Conservation (phyloP, 1,140 invertebrate genomes). For the Trichogramma pretiosum region DNA sequence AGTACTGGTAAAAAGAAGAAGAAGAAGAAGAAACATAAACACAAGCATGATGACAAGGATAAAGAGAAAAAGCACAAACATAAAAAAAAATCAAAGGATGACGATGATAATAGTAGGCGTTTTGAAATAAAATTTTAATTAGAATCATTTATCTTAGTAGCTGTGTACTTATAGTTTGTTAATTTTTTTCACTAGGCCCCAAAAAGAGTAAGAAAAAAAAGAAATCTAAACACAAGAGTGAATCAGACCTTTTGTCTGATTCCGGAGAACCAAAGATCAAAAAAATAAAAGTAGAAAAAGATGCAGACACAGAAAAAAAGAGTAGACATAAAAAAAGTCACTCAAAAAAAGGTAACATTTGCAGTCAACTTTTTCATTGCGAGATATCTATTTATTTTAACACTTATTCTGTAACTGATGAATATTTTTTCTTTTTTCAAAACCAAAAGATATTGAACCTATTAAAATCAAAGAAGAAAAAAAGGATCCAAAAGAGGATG, state of each 20-base stretch:
- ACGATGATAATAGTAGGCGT: conserved; percentile 27
- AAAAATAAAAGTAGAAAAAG: conserved; percentile 19
- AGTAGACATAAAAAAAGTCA: no score
- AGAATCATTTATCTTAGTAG: conserved; percentile 7
- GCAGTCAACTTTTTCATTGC: no score
- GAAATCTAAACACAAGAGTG: conserved; percentile 45
- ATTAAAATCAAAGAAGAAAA: conserved; percentile 18
- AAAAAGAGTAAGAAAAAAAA: conserved; percentile 53
- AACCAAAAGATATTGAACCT: conserved; percentile 11
- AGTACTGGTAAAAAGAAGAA: conserved; percentile 40
- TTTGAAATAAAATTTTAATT: not conserved
- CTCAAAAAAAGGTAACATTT: no score
- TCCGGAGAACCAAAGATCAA: conserved; percentile 29
- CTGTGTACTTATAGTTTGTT: no score
- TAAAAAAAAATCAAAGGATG: conserved; percentile 45
- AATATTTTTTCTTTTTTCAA: conserved; percentile 9
- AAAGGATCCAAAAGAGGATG: conserved; percentile 6
- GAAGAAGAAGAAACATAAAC: conserved; percentile 44
- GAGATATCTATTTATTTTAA: no score
- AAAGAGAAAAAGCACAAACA: conserved; percentile 50
- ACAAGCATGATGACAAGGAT: conserved; percentile 36
- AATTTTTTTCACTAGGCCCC: conserved; percentile 22
- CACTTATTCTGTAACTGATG: not conserved
- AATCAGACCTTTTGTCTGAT: conserved; percentile 42
- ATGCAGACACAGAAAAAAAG: no score